Evolutionary conservation across 2,888 invertebrate species (phyloP).

Genomic region (Phengaris arion): DNA sequence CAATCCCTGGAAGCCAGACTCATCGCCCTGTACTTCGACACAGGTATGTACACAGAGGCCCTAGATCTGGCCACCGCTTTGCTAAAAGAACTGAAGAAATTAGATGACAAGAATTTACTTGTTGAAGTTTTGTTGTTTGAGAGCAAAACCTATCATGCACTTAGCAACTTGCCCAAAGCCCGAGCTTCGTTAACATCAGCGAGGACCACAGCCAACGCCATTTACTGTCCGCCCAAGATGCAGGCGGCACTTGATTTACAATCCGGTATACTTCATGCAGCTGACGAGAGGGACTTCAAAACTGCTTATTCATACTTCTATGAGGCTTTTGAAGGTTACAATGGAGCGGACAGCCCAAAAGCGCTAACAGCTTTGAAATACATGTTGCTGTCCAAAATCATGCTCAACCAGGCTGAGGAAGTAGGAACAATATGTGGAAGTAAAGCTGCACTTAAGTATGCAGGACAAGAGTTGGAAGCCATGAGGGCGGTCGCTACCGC

Average conservation of each 20-base stretch:
- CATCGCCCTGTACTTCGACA: slow-evolving; percentile 96
- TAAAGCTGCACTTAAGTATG: slow-evolving; percentile 97
- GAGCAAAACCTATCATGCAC: slow-evolving; percentile 98
- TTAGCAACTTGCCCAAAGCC: slow-evolving; percentile 97
- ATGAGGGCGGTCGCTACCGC: slow-evolving; percentile 98
- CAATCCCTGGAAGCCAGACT: slow-evolving; percentile 97
- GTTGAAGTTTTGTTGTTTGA: slow-evolving; percentile 99
- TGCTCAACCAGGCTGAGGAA: slow-evolving; percentile 98
- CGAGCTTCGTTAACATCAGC: slow-evolving; percentile 98
- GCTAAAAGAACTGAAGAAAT: slow-evolving; percentile 96
- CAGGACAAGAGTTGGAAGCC: slow-evolving; percentile 96
- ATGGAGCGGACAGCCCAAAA: slow-evolving; percentile 94
- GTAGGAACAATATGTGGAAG: slow-evolving; percentile 97
- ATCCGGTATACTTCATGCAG: slow-evolving; percentile 98
- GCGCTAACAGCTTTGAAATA: slow-evolving; percentile 98
- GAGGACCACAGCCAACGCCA: slow-evolving; percentile 99
- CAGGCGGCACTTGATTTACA: slow-evolving; percentile 98
- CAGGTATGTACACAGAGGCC: slow-evolving; percentile 93
- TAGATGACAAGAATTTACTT: slow-evolving; percentile 98
- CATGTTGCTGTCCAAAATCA: slow-evolving; percentile 99
- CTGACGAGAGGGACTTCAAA: slow-evolving; percentile 99
- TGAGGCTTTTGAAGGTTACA: slow-evolving; percentile 99
- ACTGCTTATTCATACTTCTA: slow-evolving; percentile 99
- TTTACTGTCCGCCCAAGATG: slow-evolving; percentile 99
- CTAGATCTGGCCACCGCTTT: slow-evolving; percentile 90